These are phyloP conservation scores for Cistogaster globosa DNA, from an alignment of 2,888 invertebrate species.

Conservation along the genomic window DNA sequence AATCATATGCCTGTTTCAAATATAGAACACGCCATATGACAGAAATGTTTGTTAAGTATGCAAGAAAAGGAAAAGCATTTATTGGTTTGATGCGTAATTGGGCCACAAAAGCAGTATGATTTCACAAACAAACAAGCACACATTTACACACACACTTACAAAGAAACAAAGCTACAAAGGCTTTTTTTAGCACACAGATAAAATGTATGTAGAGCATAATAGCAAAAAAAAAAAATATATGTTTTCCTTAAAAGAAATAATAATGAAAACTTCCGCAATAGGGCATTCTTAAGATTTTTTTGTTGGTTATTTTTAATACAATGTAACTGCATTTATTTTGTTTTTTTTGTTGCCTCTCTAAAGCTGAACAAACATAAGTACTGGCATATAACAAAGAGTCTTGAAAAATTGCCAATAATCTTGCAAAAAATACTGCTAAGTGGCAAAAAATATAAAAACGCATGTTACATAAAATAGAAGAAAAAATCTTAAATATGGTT, in stretches of 20 bases:
- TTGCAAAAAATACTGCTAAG: slow-evolving; percentile 28
- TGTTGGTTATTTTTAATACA: slow-evolving; percentile 1
- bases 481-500: slow-evolving; percentile 34
- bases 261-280: slow-evolving; percentile 65
- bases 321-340: slow-evolving; percentile 40
- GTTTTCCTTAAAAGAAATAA: slow-evolving; percentile 63
- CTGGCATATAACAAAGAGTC: slow-evolving; percentile 1
- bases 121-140: slow-evolving; percentile 29
- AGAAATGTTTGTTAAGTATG: slow-evolving; percentile 32
- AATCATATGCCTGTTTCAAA: neutral
- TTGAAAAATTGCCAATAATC: slow-evolving; percentile 63
- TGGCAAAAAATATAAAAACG: slow-evolving; percentile 3
- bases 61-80: slow-evolving; percentile 63
- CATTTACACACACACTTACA: neutral
- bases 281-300: slow-evolving; percentile 41
- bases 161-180: slow-evolving; percentile 26
- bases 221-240: slow-evolving; percentile 57
- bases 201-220: neutral
- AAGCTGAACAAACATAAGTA: slow-evolving; percentile 7
- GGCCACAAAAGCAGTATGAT: slow-evolving; percentile 56
- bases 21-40: slow-evolving; percentile 22
- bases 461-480: neutral
- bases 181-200: neutral
- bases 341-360: neutral
- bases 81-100: slow-evolving; percentile 69